A percentile compares a stretch with the other conserved stretches of the same genome.
Conservation (phyloP, 2,888 invertebrate genomes). For the Ypsolopha sequella region DNA sequence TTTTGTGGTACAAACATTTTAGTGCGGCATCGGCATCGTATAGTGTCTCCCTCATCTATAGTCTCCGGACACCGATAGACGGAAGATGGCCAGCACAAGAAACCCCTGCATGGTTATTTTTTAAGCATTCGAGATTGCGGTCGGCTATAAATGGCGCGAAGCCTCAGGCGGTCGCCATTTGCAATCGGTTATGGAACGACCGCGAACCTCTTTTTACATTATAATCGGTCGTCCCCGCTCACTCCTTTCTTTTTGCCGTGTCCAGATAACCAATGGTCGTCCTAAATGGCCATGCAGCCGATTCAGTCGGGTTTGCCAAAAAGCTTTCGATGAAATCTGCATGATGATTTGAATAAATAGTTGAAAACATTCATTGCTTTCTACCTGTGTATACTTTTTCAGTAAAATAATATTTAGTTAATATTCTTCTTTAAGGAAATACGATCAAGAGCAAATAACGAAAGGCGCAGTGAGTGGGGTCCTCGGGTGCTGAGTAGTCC, state of each 20-base stretch:
- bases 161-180: slow-evolving; percentile 64
- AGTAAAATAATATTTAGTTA: too few relatives aligned
- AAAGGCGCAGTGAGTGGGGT: too few relatives aligned
- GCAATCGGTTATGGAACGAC: slow-evolving; percentile 68
- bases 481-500: too few relatives aligned
- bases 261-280: slow-evolving; percentile 33
- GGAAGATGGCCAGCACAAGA: slow-evolving; percentile 42
- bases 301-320: not conserved
- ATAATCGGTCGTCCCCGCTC: slow-evolving; percentile 58
- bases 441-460: too few relatives aligned
- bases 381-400: too few relatives aligned
- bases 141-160: slow-evolving; percentile 58
- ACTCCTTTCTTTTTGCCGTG: slow-evolving; percentile 41
- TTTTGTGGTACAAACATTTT: slow-evolving; percentile 32
- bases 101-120: slow-evolving; percentile 55
- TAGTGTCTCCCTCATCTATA: slow-evolving; percentile 36
- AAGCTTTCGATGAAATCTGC: not conserved
- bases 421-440: too few relatives aligned
- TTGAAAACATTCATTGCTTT: too few relatives aligned
- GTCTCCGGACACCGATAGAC: slow-evolving; percentile 39
- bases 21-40: slow-evolving; percentile 34
- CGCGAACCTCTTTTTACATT: slow-evolving; percentile 65
- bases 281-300: slow-evolving; percentile 25
- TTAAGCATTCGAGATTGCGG: slow-evolving; percentile 58
- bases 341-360: slow-evolving; percentile 5